phyloP scores from a whole-genome alignment of 2,797 vertebrate species.

The Tauraco hartlaubi region DNA sequence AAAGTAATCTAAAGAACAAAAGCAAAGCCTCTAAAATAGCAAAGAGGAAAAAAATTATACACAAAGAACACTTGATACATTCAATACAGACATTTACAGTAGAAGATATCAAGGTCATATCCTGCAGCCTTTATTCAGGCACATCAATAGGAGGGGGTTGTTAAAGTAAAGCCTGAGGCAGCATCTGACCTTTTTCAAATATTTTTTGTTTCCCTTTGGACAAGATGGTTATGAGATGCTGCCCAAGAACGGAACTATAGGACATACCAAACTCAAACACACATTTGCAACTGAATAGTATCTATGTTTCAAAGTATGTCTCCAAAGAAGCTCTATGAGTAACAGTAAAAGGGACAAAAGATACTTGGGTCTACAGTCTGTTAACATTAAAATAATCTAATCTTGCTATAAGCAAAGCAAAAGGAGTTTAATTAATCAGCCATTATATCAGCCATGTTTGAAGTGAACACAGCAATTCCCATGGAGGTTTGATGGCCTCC shows the following conservation, averaged over 20 bases:
- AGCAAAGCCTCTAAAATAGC: conserved; percentile 18
- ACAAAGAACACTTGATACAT: conserved; percentile 42
- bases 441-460: background rate
- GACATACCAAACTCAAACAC: background rate
- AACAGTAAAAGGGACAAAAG: background rate
- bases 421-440: background rate
- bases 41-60: background rate
- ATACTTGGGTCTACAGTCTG: background rate
- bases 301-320: background rate
- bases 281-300: background rate
- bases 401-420: background rate
- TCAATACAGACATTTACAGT: conserved; percentile 47
- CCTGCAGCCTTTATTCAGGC: conserved; percentile 36
- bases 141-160: conserved; percentile 12
- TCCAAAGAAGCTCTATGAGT: background rate
- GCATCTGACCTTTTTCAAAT: conserved; percentile 7
- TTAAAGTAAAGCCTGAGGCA: conserved; percentile 38
- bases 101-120: conserved; percentile 14
- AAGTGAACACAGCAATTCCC: background rate
- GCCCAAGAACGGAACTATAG: background rate
- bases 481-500: background rate
- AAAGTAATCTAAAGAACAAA: conserved; percentile 64
- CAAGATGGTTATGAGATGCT: background rate
- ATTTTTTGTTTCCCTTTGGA: background rate
- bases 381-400: background rate